Base-by-base conservation (phyloP, 2,888 invertebrate species). In the Syritta pipiens region DNA sequence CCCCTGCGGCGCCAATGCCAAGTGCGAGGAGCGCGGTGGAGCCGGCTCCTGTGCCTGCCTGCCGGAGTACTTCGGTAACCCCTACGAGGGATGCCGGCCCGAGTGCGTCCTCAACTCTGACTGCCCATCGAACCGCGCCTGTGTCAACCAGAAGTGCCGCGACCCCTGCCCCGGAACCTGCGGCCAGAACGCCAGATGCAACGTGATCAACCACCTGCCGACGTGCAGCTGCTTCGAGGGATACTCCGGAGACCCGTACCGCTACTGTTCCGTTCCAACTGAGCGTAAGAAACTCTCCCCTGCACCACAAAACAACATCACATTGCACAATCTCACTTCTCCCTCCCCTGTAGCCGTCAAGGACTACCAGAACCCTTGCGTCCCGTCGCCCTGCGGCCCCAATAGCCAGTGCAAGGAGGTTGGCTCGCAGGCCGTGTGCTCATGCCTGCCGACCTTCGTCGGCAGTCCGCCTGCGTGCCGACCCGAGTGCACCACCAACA, bases 111-210 rank as follows among this genome's bases (percentile, higher is more conserved):
- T 93, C 9, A 93, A 92, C 84, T 90, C 93, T 82, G 94, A 94
- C 84, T 95, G 95, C 86, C 89, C 92, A 1, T 91, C 92, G 69
- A 91, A 93, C 83, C 89, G 90, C 85, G 94, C 94, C 4, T 95
- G 95, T 84, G 90, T 93, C 9, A 91, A 92, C 83, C 91, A 93
- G 88, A 93, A 91, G 86, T 94, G 94, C 84, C 89, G 90, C 19
- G 93, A 94, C 86, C 94, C 94, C 24, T 95, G 95, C 84, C 93
- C 94, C 71, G 95, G 95, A 68, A 93, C 93, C 19, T 95, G 95
- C 86, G 95, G 95, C 44, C 89, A 92, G 60, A 93, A 93, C 85
- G 93, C 95, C 6, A 91, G 91, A 83, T 96, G 96, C 85, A 90
- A 92, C 77, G 94, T 94, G 12, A 92, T 94, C 62, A 93, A 94